Evolutionary conservation across 2,888 invertebrate genomes (phyloP).

Genomic region (Tipula vernalis): DNA sequence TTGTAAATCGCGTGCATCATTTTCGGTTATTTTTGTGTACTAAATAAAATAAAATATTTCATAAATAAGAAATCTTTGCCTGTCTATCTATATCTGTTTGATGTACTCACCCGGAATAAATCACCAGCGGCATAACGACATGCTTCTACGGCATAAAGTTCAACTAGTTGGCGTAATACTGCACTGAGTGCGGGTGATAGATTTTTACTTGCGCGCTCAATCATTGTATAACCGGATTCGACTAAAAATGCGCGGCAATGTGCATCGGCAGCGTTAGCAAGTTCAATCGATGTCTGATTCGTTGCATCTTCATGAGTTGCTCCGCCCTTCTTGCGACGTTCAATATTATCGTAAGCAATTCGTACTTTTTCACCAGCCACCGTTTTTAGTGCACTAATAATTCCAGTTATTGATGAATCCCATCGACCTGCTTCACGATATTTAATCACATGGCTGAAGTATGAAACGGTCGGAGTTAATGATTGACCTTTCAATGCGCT

Average conservation of each 20-base stretch:
- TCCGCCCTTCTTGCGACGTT: conserved; percentile 52
- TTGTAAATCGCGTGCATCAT: conserved; percentile 41
- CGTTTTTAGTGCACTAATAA: conserved; percentile 39
- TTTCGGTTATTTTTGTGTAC: conserved; percentile 29
- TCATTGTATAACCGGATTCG: conserved; percentile 50
- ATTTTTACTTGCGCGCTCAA: conserved; percentile 35
- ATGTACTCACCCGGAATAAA: conserved; percentile 54
- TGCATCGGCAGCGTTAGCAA: conserved; percentile 73
- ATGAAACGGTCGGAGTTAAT: conserved; percentile 59
- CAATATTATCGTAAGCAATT: conserved; percentile 56
- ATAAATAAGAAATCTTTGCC: background rate
- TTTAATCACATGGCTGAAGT: conserved; percentile 35
- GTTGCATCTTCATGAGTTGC: conserved; percentile 66
- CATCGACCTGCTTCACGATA: conserved; percentile 19
- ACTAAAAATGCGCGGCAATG: conserved; percentile 76
- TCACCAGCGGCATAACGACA: conserved; percentile 64
- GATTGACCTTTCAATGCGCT: conserved; percentile 47
- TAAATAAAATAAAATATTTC: conserved; percentile 16
- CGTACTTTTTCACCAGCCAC: conserved; percentile 53
- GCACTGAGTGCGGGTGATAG: conserved; percentile 47
- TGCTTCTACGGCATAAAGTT: conserved; percentile 67
- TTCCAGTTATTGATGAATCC: conserved; percentile 29
- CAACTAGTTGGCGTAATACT: conserved; percentile 57
- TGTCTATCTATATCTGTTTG: too few relatives aligned
- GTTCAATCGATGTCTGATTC: conserved; percentile 74